Evolutionary conservation across 2,113 vertebrate species (phyloP), one percentile per base, ranked within the genome.

Genomic region (Clarias gariepinus): DNA sequence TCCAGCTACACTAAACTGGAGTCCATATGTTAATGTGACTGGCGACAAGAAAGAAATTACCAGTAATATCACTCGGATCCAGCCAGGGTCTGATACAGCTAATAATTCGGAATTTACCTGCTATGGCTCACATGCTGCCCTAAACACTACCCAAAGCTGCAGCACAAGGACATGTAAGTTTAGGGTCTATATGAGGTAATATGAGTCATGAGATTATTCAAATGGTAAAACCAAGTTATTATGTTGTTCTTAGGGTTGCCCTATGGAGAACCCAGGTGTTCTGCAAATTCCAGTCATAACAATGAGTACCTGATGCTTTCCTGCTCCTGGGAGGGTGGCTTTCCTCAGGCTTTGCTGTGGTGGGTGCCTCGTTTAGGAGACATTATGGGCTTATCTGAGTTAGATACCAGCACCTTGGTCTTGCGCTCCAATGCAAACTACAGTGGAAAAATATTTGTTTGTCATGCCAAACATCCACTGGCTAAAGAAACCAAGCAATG

Each of bases 321-420:
- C 82, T 98, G 97, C 84, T 91, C 91, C 52, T 97, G 97, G 97
- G 93, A 93, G 1, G 96, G 97, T 12, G 97, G 97, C 4, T 64
- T 88, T 0, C 97, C 96, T 0, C 94, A 87, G 0, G 94, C 94
- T 28, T 69, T 92, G 19, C 93, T 97, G 83, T 94, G 91, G 93
- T 98, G 97, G 97, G 83, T 91, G 8, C 95, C 95, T 0, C 80
- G 90, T 0, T 85, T 79, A 5, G 93, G 94, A 8, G 92, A 84
- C 0, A 55, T 86, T 0, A 60, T 95, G 88, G 94, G 95, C 0
- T 85, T 89, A 1, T 92, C 92, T 0, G 85, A 94, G 0, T 86
- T 94, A 69, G 96, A 93, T 0, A 76, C 81, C 6, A 91, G 95
- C 47, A 88, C 95, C 81, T 83, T 96, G 77, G 93, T 96, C 68